These are phyloP conservation scores for Monopis laevigella DNA, from an alignment of 2,888 invertebrate species.

Conservation along the genomic window DNA sequence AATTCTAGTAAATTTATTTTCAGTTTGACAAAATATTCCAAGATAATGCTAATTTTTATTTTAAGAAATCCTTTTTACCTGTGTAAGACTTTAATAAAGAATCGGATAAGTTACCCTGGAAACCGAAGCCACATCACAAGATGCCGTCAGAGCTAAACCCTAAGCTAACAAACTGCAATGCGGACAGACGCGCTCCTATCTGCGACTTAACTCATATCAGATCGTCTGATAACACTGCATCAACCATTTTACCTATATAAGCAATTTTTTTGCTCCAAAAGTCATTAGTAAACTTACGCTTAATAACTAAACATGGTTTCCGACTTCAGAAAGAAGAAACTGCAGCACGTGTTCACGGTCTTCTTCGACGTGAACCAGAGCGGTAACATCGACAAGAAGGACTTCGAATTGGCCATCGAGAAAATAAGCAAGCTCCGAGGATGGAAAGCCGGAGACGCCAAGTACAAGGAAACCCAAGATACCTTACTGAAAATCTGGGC, in stretches of 20 bases:
- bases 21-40: too few species aligned
- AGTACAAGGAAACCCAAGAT: conserved; percentile 77
- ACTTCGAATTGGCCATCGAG: conserved; percentile 86
- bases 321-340: conserved; percentile 89
- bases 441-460: conserved; percentile 76
- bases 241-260: conserved; percentile 1
- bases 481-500: conserved; percentile 85
- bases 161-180: conserved; percentile 8
- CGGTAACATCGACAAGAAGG: conserved; percentile 86
- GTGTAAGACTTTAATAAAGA: too few species aligned
- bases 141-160: not conserved
- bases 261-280: not conserved
- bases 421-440: conserved; percentile 83
- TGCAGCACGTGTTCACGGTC: conserved; percentile 84
- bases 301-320: conserved; percentile 64
- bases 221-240: conserved; percentile 4
- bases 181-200: conserved; percentile 1
- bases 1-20: too few species aligned
- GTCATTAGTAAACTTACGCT: not conserved
- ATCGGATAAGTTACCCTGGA: too few species aligned
- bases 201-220: not conserved
- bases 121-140: too few species aligned
- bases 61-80: too few species aligned
- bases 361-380: conserved; percentile 91
- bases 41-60: too few species aligned